These are phyloP conservation scores for Xylota segnis DNA, from an alignment of 2,888 invertebrate species.

Conservation along the genomic window DNA sequence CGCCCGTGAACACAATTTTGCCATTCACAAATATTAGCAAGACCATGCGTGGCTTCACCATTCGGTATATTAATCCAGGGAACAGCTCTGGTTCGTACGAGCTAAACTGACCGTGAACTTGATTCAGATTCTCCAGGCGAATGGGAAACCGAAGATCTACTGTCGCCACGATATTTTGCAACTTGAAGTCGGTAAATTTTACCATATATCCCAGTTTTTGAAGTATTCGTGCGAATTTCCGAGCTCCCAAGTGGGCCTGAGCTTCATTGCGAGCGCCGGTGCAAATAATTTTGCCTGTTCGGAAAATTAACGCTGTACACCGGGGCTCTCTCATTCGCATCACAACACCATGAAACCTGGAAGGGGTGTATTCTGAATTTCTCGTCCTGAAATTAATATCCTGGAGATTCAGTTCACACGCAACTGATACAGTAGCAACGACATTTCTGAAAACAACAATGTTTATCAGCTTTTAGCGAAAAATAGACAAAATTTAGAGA, in stretches of 20 bases:
- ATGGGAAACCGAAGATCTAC: conserved; percentile 91
- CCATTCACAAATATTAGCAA: conserved; percentile 99
- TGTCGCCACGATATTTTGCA: conserved; percentile 91
- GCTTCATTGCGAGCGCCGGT: conserved; percentile 92
- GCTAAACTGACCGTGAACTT: conserved; percentile 90
- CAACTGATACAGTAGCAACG: conserved; percentile 91
- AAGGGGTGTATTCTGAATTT: conserved; percentile 93
- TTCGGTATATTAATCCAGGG: conserved; percentile 98
- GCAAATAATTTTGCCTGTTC: conserved; percentile 93
- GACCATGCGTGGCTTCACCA: conserved; percentile 98
- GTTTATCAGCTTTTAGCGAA: background rate
- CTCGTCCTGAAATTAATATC: conserved; percentile 92
- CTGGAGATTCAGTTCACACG: conserved; percentile 89
- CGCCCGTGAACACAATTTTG: conserved; percentile 98
- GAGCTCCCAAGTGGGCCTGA: conserved; percentile 90
- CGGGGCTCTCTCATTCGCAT: conserved; percentile 93
- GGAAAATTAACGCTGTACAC: conserved; percentile 89
- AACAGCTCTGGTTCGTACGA: conserved; percentile 99
- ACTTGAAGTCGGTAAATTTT: conserved; percentile 91
- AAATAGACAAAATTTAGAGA: background rate
- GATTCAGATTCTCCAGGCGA: conserved; percentile 90
- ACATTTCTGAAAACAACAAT: conserved; percentile 87
- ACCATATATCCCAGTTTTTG: conserved; percentile 92
- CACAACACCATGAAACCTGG: conserved; percentile 92
- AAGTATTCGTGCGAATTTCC: conserved; percentile 93